Evolutionary conservation across 1,140 invertebrate genomes (phyloP), one percentile per base, ranked within the genome.

Genomic region (Acyrthosiphon pisum): DNA sequence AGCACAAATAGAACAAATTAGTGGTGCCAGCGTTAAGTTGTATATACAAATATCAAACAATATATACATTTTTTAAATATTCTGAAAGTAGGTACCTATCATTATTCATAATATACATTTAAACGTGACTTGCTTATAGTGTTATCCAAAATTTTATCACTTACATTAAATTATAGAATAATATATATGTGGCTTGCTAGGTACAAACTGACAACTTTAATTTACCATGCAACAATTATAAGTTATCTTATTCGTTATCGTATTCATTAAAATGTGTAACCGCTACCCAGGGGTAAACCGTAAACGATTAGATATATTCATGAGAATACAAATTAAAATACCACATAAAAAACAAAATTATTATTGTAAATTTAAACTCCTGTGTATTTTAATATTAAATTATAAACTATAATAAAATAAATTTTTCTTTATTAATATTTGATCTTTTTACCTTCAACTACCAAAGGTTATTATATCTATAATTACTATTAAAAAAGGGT

Each of bases 151-250:
- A 76, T 76, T 76, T 76, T 76, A 76, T n/a, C 14, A 76, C 60
- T 76, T n/a, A 35, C 11, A 76, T 76, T 76, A 76, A 76, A 76
- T n/a, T 76, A 76, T 76, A 76, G 60, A 76, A 76, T n/a, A 68
- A 60, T 53, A 53, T 60, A 68, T 20, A n/a, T 76, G n/a, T 18
- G n/a, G 4, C 14, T 76, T 76, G 14, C 14, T n/a, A 18, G 60
- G 14, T 76, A 76, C 14, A 76, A 76, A n/a, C n/a, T 76, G n/a
- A 76, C 60, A 76, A 76, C 60, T 76, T 76, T 6, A n/a, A 18
- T 76, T 76, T 76, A 76, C 60, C 6, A 76, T 76, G 30, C n/a
- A 76, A 76, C n/a, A 35, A 76, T 41, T n/a, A n/a, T 76, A n/a
- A 76, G 30, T 76, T 76, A 76, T 68, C 60, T n/a, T 68, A 68